Conservation (phyloP, 2,888 invertebrate species). For the Agapetus fuscipes region DNA sequence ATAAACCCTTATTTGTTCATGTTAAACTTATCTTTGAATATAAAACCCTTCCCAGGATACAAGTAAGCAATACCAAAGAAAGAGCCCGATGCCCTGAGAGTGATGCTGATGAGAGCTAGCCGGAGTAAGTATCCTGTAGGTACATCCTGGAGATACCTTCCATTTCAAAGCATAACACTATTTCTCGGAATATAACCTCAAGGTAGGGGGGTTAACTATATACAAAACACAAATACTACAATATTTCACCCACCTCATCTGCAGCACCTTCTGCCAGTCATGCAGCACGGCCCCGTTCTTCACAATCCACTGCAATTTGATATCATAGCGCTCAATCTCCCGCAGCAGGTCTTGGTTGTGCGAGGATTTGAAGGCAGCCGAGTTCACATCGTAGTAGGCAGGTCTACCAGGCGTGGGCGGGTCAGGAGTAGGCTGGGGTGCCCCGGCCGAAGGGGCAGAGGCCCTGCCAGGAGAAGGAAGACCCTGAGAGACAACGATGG, state of each 20-base stretch:
- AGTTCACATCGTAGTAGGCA: conserved; percentile 47
- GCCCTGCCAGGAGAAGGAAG: conserved; percentile 11
- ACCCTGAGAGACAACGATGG: conserved; percentile 54
- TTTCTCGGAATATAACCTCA: too few relatives aligned
- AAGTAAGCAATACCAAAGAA: too few relatives aligned
- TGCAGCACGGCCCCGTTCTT: conserved; percentile 49
- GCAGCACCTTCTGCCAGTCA: conserved; percentile 56
- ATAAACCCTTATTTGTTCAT: too few relatives aligned
- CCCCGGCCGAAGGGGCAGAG: conserved; percentile 38
- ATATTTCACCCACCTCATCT: conserved; percentile 51
- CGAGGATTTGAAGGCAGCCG: conserved; percentile 51
- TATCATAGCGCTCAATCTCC: conserved; percentile 59
- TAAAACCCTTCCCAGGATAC: too few relatives aligned
- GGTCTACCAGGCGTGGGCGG: conserved; percentile 40
- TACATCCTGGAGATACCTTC: too few relatives aligned
- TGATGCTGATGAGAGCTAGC: too few relatives aligned
- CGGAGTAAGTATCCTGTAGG: too few relatives aligned
- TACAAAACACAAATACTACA: too few relatives aligned
- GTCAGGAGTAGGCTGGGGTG: conserved; percentile 32
- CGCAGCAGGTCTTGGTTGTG: conserved; percentile 52
- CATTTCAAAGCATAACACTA: too few relatives aligned
- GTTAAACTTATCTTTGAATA: too few relatives aligned
- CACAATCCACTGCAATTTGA: conserved; percentile 54
- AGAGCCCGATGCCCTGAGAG: too few relatives aligned
- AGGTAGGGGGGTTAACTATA: too few relatives aligned